These are phyloP conservation scores for Atta texana DNA, from an alignment of 1,140 invertebrate genomes.

Conservation along the genomic window DNA sequence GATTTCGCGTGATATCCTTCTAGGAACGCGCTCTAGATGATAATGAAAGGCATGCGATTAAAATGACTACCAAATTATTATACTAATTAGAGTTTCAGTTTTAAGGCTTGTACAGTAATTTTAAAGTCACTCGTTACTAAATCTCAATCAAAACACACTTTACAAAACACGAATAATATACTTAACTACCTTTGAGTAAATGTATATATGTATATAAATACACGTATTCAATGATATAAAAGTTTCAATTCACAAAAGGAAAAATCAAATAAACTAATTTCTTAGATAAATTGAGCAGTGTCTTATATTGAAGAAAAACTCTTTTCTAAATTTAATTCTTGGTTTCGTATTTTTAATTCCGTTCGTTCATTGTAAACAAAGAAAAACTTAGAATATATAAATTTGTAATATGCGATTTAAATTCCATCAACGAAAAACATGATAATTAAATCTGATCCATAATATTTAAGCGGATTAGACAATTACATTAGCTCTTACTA, in stretches of 20 bases:
- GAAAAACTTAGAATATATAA: not conserved
- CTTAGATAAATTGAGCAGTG: not conserved
- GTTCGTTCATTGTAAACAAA: not conserved
- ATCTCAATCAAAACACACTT: conserved; percentile 17
- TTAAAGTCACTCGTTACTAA: not conserved
- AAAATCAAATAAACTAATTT: not conserved
- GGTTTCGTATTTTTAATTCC: not conserved
- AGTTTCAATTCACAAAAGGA: not conserved
- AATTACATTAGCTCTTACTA: not conserved
- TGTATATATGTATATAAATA: not conserved
- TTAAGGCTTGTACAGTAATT: conserved; percentile 75
- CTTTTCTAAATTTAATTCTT: not conserved
- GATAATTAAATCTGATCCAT: not conserved
- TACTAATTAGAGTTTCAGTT: conserved; percentile 82
- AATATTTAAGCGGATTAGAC: conserved; percentile 18
- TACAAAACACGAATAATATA: not conserved
- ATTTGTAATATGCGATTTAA: not conserved
- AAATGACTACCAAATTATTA: conserved; percentile 72
- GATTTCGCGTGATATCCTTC: conserved; percentile 79
- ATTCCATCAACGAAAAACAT: not conserved
- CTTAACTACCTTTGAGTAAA: not conserved
- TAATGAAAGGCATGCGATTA: conserved; percentile 81
- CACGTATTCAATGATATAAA: not conserved
- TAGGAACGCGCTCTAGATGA: conserved; percentile 81
- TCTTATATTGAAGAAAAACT: not conserved